A percentile compares a stretch with the other conserved stretches of the same genome.
These are phyloP conservation scores for Cranoglanis bouderius DNA, from an alignment of 2,113 vertebrate genomes.

Conservation along the genomic window DNA sequence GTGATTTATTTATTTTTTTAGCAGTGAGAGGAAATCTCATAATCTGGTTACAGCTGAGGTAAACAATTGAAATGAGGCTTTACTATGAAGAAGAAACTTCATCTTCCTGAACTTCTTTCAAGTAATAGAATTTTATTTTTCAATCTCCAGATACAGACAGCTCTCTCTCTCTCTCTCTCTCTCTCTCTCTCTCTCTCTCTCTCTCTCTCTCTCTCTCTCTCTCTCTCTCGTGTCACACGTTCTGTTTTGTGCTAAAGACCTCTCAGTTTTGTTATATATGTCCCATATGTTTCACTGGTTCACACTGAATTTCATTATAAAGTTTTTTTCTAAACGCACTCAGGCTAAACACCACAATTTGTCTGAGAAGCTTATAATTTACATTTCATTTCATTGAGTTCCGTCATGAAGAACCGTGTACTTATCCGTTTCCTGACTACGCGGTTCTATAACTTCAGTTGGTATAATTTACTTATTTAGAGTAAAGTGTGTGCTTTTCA, in stretches of 20 bases:
- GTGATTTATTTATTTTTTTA: background rate
- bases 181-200: background rate
- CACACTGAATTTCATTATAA: background rate
- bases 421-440: background rate
- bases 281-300: background rate
- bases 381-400: background rate
- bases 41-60: background rate
- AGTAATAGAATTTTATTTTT: background rate
- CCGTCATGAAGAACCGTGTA: background rate
- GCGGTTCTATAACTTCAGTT: background rate
- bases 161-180: conserved; percentile 1
- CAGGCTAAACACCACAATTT: background rate
- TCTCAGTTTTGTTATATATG: background rate
- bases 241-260: background rate
- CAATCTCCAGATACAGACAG: background rate
- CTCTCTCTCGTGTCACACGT: background rate
- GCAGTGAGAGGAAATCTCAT: background rate
- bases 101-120: background rate
- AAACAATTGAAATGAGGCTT: background rate
- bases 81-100: background rate
- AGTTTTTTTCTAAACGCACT: background rate
- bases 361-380: background rate
- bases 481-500: background rate
- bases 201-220: background rate
- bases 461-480: background rate